Conservation (phyloP, 2,888 invertebrate genomes). For the Teinopalpus imperialis region DNA sequence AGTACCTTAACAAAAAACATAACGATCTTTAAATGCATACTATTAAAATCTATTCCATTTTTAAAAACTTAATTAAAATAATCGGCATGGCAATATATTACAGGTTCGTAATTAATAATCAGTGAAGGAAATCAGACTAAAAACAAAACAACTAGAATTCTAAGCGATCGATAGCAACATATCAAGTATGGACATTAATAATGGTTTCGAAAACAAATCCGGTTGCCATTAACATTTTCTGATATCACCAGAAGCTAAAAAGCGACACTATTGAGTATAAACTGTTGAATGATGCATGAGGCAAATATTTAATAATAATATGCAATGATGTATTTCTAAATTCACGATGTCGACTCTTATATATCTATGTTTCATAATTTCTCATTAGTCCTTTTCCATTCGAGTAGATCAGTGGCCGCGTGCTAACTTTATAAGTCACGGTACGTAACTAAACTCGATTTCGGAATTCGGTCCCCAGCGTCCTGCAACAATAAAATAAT, state of each 20-base stretch:
- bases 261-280: constrained; percentile 56
- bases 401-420: no score
- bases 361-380: no score
- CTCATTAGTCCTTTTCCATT: no score
- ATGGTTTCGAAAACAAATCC: constrained; percentile 53
- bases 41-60: constrained; percentile 1
- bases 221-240: constrained; percentile 65
- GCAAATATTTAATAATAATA: constrained; percentile 29
- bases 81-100: constrained; percentile 32
- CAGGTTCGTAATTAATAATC: constrained; percentile 34
- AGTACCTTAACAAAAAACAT: no score
- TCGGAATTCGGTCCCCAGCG: no score
- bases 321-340: no score
- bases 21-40: no score
- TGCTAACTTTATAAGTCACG: no score
- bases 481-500: no score
- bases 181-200: constrained; percentile 64
- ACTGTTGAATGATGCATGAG: constrained; percentile 72
- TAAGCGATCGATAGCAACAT: constrained; percentile 45
- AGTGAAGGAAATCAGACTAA: constrained; percentile 29
- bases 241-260: constrained; percentile 70
- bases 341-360: no score
- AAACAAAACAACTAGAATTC: constrained; percentile 28
- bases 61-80: constrained; percentile 30
- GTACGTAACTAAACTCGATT: no score